phyloP scores from a whole-genome alignment of 2,888 invertebrate species.

The Trichopoda pennipes region DNA sequence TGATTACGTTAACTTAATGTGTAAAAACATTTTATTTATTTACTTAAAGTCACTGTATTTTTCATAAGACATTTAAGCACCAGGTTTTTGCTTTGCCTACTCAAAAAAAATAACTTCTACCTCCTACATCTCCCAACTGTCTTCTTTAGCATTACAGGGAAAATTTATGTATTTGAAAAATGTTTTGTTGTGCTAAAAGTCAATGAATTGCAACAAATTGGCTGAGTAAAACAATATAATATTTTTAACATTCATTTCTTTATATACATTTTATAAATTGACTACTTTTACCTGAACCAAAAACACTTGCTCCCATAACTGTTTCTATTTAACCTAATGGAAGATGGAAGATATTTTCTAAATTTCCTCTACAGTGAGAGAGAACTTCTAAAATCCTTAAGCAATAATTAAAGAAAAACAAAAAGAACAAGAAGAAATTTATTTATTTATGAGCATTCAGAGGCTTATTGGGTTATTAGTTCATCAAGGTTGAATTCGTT shows the following conservation, averaged over 20 bases:
- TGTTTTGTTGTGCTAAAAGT: conserved; percentile 74
- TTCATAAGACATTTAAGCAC: neutral
- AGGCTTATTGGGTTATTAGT: conserved; percentile 64
- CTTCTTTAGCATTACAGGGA: conserved; percentile 48
- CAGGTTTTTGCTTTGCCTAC: neutral
- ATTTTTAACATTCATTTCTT: conserved; percentile 26
- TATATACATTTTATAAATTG: conserved; percentile 17
- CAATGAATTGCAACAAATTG: conserved; percentile 79
- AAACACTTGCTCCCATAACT: conserved; percentile 2
- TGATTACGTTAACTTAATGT: too few relatives aligned
- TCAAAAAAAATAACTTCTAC: neutral
- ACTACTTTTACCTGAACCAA: neutral
- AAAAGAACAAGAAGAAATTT: conserved; percentile 4
- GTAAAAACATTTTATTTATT: too few relatives aligned
- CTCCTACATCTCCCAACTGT: conserved; percentile 56
- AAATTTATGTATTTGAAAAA: conserved; percentile 75
- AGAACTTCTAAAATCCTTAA: neutral
- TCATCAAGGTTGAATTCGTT: conserved; percentile 41
- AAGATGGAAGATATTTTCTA: too few relatives aligned
- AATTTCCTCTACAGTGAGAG: too few relatives aligned
- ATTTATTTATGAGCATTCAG: conserved; percentile 55
- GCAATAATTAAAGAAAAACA: neutral
- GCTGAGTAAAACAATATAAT: conserved; percentile 51
- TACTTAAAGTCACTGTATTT: neutral
- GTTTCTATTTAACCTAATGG: neutral